A percentile compares a stretch with the other conserved stretches of the same genome.
phyloP scores from a whole-genome alignment of 2,113 vertebrate genomes.

The Charina bottae region DNA sequence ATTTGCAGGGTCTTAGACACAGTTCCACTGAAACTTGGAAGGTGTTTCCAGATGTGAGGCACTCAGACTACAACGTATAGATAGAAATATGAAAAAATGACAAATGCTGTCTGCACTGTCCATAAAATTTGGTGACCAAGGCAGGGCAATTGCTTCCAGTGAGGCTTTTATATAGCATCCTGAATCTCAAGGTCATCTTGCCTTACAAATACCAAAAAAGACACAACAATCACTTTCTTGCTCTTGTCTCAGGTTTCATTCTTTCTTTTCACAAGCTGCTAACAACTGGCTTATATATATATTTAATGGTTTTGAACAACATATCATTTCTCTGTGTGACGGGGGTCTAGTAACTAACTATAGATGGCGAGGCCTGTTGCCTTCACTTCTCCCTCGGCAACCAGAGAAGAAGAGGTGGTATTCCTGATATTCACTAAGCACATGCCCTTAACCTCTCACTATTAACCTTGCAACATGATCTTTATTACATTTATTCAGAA shows the following conservation, averaged over 20 bases:
- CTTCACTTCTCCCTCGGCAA: neutral
- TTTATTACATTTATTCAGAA: neutral
- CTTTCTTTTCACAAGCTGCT: neutral
- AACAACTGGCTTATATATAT: neutral
- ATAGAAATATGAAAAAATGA: neutral
- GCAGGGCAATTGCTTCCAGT: neutral
- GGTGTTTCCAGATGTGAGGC: neutral
- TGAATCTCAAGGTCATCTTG: neutral
- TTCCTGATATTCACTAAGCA: neutral
- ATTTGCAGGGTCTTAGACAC: neutral
- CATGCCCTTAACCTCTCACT: neutral
- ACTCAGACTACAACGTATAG: neutral
- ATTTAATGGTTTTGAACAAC: neutral
- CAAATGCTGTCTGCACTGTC: neutral
- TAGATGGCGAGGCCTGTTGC: neutral
- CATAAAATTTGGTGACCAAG: neutral
- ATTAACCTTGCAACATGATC: neutral
- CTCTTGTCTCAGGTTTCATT: neutral
- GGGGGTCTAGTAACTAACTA: neutral
- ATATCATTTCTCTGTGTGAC: neutral
- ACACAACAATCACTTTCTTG: neutral
- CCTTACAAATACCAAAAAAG: neutral
- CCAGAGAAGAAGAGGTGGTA: neutral
- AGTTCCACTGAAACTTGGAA: neutral
- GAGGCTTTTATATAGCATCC: neutral